A percentile compares a stretch with the other conserved stretches of the same genome.
phyloP scores from a whole-genome alignment of 1,140 invertebrate genomes.

The Ceratosolen solmsi region DNA sequence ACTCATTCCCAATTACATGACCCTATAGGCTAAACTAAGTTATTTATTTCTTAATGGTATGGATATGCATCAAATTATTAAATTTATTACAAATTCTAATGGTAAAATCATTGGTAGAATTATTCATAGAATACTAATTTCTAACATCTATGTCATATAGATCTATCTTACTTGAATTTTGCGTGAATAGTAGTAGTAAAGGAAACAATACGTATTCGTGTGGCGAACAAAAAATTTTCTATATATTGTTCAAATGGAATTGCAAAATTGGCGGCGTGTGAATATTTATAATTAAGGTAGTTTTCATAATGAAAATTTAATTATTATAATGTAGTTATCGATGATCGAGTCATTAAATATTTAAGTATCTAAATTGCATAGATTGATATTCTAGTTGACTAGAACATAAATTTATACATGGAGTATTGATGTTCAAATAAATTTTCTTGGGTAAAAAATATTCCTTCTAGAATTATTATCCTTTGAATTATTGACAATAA shows the following conservation, averaged over 20 bases:
- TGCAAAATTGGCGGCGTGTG: background rate
- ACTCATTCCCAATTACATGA: background rate
- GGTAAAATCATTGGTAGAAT: background rate
- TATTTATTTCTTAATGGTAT: background rate
- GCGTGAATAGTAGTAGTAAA: too few species aligned
- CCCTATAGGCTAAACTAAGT: background rate
- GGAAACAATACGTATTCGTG: background rate
- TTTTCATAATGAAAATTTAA: background rate
- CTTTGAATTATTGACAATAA: too few species aligned
- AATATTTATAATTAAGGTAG: background rate
- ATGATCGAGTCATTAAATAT: background rate
- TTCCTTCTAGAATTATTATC: too few species aligned
- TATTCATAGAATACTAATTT: background rate
- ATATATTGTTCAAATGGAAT: background rate
- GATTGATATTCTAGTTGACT: conserved; percentile 1
- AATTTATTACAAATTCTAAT: background rate
- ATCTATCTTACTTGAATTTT: too few species aligned
- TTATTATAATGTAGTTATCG: background rate
- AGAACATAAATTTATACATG: background rate
- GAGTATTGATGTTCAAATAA: background rate
- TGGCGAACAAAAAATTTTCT: background rate
- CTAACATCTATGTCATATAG: background rate
- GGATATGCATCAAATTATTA: conserved; percentile 6
- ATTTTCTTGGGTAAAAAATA: too few species aligned
- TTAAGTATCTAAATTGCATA: background rate